These are phyloP conservation scores for Microctonus aethiopoides DNA, from an alignment of 2,888 invertebrate genomes.

Conservation along the genomic window DNA sequence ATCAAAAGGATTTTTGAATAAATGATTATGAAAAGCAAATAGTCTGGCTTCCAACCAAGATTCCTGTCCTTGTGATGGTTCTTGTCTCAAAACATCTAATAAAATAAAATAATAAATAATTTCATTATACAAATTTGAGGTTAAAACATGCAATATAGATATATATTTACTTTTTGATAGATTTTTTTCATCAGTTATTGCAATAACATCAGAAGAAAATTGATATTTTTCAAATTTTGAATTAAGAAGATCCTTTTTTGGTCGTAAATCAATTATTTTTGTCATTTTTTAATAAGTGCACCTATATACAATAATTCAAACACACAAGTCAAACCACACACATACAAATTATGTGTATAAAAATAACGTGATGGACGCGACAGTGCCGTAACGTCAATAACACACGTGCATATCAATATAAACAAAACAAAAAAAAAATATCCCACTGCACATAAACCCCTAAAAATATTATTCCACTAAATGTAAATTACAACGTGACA, in stretches of 20 bases:
- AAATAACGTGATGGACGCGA: too few species aligned
- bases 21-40: conserved; percentile 64
- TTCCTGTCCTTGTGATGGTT: conserved; percentile 54
- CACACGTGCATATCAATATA: neutral
- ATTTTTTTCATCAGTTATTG: conserved; percentile 46
- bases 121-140: conserved; percentile 7
- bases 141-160: conserved; percentile 13
- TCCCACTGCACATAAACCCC: too few species aligned
- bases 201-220: conserved; percentile 52
- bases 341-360: too few species aligned
- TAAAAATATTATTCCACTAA: neutral
- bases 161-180: conserved; percentile 48
- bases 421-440: too few species aligned
- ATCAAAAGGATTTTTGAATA: conserved; percentile 60
- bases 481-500: conserved; percentile 21
- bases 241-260: conserved; percentile 52
- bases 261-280: conserved; percentile 58
- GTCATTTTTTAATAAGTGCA: conserved; percentile 46
- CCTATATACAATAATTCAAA: neutral
- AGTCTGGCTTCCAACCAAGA: conserved; percentile 60
- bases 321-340: neutral
- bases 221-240: conserved; percentile 61
- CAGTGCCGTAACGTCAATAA: too few species aligned
- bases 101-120: neutral
- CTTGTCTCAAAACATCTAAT: conserved; percentile 56